Conservation (phyloP, 2,888 invertebrate species). For the Rhyacophila evoluta region DNA sequence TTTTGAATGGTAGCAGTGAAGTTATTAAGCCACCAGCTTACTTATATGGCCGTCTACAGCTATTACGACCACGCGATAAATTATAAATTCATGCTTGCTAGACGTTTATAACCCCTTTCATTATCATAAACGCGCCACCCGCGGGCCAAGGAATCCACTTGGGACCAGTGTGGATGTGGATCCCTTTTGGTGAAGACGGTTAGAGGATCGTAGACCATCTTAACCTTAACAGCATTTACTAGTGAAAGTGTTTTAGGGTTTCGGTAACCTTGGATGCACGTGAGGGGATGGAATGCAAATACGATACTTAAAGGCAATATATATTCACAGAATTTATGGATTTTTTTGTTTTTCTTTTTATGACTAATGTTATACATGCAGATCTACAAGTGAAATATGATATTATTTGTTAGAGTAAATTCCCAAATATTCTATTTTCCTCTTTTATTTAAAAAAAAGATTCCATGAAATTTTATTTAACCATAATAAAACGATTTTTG, state of each 20-base stretch:
- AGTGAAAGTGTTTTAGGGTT: constrained; percentile 3
- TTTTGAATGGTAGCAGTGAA: constrained; percentile 53
- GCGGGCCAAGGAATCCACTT: constrained; percentile 36
- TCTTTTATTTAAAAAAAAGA: too few species aligned
- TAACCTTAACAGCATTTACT: constrained; percentile 16
- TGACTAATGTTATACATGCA: too few species aligned
- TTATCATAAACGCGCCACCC: constrained; percentile 52
- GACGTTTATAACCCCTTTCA: constrained; percentile 55
- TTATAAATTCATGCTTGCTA: constrained; percentile 52
- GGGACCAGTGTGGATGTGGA: neutral
- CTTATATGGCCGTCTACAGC: constrained; percentile 39
- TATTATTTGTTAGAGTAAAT: too few species aligned
- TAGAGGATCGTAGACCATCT: neutral
- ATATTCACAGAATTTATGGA: neutral
- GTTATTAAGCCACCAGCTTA: constrained; percentile 50
- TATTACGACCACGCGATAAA: constrained; percentile 52
- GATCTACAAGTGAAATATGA: too few species aligned
- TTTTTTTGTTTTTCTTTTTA: too few species aligned
- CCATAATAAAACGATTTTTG: too few species aligned
- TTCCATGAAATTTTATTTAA: too few species aligned
- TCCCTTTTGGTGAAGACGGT: neutral
- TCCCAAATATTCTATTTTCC: too few species aligned
- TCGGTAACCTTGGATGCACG: neutral
- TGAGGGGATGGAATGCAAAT: constrained; percentile 16
- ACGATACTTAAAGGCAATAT: neutral